Evolutionary conservation across 2,113 vertebrate genomes (phyloP).

Genomic region (Anarhynchus alexandrinus): DNA sequence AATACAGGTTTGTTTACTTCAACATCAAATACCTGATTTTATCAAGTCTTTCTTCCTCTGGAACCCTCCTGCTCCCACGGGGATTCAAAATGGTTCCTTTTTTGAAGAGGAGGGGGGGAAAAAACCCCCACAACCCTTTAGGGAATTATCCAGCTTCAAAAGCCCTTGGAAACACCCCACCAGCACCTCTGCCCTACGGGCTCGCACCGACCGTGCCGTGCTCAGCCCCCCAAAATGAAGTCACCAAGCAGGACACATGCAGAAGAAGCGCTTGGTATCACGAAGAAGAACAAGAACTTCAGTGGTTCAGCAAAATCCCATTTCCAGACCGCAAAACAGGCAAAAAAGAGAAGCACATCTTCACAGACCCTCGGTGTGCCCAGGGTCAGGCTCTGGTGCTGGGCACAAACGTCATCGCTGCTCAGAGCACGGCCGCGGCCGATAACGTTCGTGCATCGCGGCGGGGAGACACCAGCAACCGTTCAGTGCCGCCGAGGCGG

Average conservation of each 20-base stretch:
- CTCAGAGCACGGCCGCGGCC: background rate
- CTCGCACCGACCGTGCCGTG: accelerated
- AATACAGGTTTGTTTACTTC: conserved; percentile 49
- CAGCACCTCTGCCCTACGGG: background rate
- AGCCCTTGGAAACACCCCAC: accelerated
- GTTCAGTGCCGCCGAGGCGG: background rate
- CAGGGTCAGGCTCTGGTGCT: background rate
- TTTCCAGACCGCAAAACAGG: background rate
- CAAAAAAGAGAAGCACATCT: background rate
- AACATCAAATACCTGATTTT: conserved; percentile 48
- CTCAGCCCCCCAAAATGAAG: background rate
- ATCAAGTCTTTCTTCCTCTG: conserved; percentile 6
- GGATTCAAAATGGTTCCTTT: background rate
- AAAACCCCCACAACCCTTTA: background rate
- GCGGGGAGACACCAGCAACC: background rate
- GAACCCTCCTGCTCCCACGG: background rate
- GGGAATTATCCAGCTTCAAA: background rate
- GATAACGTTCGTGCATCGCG: background rate
- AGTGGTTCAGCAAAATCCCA: background rate
- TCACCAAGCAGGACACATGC: background rate
- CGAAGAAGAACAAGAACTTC: background rate
- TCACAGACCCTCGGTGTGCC: accelerated
- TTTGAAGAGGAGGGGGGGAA: background rate
- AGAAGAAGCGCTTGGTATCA: background rate
- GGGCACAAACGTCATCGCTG: background rate